Conservation (phyloP, 2,113 vertebrate genomes). For the Lynx canadensis region DNA sequence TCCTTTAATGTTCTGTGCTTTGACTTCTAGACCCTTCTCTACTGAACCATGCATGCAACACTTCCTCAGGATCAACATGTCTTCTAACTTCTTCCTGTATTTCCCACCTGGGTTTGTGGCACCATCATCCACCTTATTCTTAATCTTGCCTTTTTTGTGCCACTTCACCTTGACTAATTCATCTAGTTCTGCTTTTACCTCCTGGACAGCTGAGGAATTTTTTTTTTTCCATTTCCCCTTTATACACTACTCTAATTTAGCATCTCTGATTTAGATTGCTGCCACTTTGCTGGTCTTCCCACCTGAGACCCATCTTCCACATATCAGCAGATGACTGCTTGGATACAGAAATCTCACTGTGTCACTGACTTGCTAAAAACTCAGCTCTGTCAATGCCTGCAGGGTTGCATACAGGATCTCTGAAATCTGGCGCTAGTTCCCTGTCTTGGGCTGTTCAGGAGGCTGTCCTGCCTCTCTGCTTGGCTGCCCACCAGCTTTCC, state of each 20-base stretch:
- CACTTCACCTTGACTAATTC: background rate
- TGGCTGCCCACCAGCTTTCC: background rate
- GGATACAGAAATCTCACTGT: background rate
- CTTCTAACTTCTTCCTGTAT: background rate
- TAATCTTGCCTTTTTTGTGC: background rate
- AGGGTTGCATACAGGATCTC: background rate
- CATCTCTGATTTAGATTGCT: background rate
- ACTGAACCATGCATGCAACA: rapidly evolving
- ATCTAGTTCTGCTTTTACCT: background rate
- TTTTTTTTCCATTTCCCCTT: background rate
- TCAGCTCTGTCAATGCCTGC: background rate
- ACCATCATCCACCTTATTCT: background rate
- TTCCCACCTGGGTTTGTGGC: background rate
- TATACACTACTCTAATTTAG: background rate
- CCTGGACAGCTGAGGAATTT: background rate
- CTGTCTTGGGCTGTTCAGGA: background rate
- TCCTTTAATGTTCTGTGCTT: background rate
- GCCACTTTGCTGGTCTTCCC: background rate
- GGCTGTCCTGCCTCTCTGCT: background rate
- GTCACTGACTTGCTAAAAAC: background rate
- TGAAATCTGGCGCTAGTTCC: background rate
- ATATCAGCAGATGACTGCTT: background rate
- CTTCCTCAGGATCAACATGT: background rate
- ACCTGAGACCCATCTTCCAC: background rate
- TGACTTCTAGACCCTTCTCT: background rate